phyloP scores from a whole-genome alignment of 2,888 invertebrate species.

The Cephus pygmeus region DNA sequence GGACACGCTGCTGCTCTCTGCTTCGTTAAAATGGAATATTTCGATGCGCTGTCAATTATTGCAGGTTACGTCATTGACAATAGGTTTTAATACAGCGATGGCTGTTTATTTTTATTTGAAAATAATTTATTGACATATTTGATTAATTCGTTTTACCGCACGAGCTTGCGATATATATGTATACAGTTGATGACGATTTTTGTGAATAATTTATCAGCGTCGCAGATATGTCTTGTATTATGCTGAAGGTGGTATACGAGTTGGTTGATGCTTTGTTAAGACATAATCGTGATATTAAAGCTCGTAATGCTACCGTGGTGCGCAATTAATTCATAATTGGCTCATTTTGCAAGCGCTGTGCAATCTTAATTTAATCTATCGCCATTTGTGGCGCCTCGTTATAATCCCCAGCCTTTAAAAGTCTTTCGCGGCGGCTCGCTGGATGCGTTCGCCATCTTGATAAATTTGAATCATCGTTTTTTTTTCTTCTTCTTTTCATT shows the following conservation, averaged over 20 bases:
- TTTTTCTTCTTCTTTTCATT: conserved; percentile 19
- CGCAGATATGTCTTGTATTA: background rate
- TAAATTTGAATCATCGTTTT: background rate
- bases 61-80: background rate
- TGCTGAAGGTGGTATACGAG: background rate
- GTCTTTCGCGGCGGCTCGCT: conserved; percentile 35
- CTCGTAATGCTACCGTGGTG: conserved; percentile 57
- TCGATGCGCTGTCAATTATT: background rate
- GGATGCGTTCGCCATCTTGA: conserved; percentile 34
- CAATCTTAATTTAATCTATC: conserved; percentile 66
- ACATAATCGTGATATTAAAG: conserved; percentile 63
- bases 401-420: conserved; percentile 44
- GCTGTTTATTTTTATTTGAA: too few species aligned
- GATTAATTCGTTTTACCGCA: too few species aligned
- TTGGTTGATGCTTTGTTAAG: conserved; percentile 53
- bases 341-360: conserved; percentile 58
- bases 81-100: background rate
- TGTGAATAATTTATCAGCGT: background rate
- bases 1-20: conserved; percentile 4
- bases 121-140: too few species aligned
- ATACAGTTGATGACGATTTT: too few species aligned
- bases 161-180: too few species aligned
- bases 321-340: conserved; percentile 65
- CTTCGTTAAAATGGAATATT: conserved; percentile 1
- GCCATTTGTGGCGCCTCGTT: conserved; percentile 59